Conservation (phyloP, 2,888 invertebrate genomes). For the Nasonovia ribisnigri region DNA sequence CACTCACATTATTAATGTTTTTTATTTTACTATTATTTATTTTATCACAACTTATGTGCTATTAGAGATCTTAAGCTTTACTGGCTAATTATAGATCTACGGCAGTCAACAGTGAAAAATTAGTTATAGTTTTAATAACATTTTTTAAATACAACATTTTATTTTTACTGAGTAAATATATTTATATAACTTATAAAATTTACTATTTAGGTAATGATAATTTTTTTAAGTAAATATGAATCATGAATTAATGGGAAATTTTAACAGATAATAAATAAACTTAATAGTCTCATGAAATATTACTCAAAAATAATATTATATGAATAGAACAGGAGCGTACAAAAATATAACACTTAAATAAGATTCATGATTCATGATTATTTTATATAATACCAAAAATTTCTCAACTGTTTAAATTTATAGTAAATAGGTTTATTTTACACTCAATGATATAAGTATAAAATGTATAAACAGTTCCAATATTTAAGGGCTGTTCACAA, state of each 20-base stretch:
- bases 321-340: not conserved
- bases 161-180: not conserved
- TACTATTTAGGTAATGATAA: not conserved
- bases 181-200: not conserved
- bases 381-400: not conserved
- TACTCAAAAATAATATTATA: not conserved
- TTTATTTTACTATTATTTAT: not conserved
- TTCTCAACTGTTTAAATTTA: not conserved
- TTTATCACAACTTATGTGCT: slow-evolving; percentile 10
- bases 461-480: slow-evolving; percentile 11
- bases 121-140: not conserved
- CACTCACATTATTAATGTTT: not conserved
- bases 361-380: not conserved
- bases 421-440: not conserved
- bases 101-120: not conserved
- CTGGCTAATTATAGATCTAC: not conserved
- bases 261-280: not conserved
- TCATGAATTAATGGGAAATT: not conserved
- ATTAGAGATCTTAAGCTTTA: slow-evolving; percentile 40
- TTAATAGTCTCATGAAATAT: not conserved
- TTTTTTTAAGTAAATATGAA: not conserved
- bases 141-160: not conserved
- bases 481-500: not conserved
- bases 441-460: not conserved
- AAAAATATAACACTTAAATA: slow-evolving; percentile 40